Conservation (phyloP, 1,140 invertebrate species). For the Parapsyche elsis region DNA sequence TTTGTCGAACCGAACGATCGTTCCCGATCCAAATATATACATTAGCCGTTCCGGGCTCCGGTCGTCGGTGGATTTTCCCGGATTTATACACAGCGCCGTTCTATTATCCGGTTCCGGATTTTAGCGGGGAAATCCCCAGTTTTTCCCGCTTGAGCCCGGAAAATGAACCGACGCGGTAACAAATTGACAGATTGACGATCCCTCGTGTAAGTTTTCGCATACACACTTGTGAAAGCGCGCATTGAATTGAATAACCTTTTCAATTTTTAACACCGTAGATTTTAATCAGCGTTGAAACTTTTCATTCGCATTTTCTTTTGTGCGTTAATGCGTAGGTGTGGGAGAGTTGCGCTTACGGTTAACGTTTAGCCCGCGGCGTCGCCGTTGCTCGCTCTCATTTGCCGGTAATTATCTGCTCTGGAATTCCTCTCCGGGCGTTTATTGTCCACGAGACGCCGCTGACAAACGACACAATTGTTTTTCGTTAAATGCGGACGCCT, state of each 20-base stretch:
- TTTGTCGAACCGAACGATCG: constrained; percentile 1
- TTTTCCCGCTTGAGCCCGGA: not conserved
- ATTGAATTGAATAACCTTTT: too few species aligned
- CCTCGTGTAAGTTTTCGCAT: too few species aligned
- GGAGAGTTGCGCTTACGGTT: too few species aligned
- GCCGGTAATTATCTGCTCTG: constrained; percentile 28
- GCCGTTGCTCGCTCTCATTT: constrained; percentile 2
- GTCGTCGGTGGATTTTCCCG: not conserved
- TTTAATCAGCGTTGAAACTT: too few species aligned
- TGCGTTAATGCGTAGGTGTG: too few species aligned
- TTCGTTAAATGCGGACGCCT: constrained; percentile 18
- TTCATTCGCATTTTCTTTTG: too few species aligned
- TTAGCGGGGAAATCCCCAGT: not conserved
- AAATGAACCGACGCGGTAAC: constrained; percentile 12
- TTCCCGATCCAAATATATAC: constrained; percentile 13
- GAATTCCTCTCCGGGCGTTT: constrained; percentile 12
- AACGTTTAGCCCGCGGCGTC: not conserved
- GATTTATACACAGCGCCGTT: not conserved
- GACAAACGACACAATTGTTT: constrained; percentile 33
- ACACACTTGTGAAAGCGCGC: too few species aligned
- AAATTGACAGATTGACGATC: constrained; percentile 2
- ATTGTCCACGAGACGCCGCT: constrained; percentile 14
- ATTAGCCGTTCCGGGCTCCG: not conserved
- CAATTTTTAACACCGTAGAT: too few species aligned
- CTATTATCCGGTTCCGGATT: not conserved